phyloP scores from a whole-genome alignment of 92 coral and sea anemone genomes.

The Isaurus tuberculatus region DNA sequence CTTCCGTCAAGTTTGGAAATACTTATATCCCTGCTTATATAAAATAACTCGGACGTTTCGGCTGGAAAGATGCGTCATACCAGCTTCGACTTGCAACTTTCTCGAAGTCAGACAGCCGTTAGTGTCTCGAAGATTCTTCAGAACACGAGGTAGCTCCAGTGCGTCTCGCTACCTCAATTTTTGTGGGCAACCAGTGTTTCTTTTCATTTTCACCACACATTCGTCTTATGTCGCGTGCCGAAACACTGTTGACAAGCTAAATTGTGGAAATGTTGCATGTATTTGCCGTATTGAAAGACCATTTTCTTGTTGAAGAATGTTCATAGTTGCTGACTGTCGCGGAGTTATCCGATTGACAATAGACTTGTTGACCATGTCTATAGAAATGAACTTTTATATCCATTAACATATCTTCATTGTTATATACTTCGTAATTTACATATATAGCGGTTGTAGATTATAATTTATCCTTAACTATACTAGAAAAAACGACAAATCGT shows the following conservation, averaged over 20 bases:
- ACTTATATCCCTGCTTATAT: conserved; percentile 29
- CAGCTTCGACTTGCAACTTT: background rate
- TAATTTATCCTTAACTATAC: background rate
- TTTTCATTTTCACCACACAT: background rate
- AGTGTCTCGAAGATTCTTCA: background rate
- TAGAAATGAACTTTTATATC: background rate
- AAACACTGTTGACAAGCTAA: background rate
- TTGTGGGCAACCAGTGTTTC: background rate
- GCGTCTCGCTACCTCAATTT: background rate
- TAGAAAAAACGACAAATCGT: background rate
- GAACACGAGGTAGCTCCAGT: background rate
- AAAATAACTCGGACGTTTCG: conserved; percentile 21
- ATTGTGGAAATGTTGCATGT: background rate
- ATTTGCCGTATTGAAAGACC: background rate
- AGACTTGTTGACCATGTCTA: background rate
- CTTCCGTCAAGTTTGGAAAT: conserved; percentile 21
- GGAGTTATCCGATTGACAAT: background rate
- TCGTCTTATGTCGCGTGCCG: background rate
- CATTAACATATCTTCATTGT: background rate
- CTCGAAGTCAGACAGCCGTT: background rate
- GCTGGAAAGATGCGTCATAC: background rate
- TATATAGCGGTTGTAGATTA: background rate
- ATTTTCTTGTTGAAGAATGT: conserved; percentile 5
- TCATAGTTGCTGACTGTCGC: background rate
- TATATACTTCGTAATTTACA: background rate